Percentiles rank a stretch among this genome's conserved stretches.
These are phyloP conservation scores for Columba guinea DNA, from an alignment of 2,797 vertebrate genomes.

Conservation along the genomic window DNA sequence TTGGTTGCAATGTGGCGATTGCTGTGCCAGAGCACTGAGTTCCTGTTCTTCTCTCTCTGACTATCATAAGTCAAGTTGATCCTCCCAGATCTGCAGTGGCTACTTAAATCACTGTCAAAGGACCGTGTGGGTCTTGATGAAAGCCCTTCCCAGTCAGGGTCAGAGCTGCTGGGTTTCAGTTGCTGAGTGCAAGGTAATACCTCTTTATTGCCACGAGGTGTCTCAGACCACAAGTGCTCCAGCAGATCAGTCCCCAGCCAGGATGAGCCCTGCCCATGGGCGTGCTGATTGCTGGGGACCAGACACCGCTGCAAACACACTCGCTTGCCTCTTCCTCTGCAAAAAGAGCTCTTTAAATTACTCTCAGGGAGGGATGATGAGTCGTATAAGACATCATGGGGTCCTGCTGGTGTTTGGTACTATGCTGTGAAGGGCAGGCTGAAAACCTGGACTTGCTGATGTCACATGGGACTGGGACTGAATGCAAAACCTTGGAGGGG, in stretches of 20 bases:
- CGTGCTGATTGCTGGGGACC: neutral
- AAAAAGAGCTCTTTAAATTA: neutral
- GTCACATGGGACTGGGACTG: neutral
- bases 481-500: neutral
- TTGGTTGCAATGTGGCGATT: neutral
- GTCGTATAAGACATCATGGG: neutral
- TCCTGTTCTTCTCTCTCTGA: neutral
- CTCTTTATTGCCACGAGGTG: neutral
- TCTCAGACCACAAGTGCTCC: neutral
- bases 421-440: accelerated
- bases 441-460: neutral
- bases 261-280: neutral
- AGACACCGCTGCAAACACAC: neutral
- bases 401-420: neutral
- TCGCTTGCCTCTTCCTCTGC: neutral
- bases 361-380: neutral
- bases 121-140: neutral
- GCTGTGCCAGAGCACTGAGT: neutral
- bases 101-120: neutral
- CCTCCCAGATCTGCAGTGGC: neutral
- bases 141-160: neutral
- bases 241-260: neutral
- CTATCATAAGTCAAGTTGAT: neutral
- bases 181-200: neutral
- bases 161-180: neutral